phyloP scores from a whole-genome alignment of 2,797 vertebrate species.

The Otolemur crassicaudatus region DNA sequence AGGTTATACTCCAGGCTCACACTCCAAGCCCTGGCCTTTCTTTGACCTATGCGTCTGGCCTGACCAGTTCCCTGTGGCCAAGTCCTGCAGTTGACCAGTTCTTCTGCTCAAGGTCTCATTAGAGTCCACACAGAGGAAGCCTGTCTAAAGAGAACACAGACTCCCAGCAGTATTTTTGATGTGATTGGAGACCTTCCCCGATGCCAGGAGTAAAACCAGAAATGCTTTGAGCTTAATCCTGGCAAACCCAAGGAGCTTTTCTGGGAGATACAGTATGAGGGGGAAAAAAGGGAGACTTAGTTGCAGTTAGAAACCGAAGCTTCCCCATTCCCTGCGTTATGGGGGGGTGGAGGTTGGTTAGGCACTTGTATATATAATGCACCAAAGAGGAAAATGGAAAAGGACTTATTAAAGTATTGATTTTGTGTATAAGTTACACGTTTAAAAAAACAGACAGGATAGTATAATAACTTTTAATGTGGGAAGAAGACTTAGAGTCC shows the following conservation, averaged over 20 bases:
- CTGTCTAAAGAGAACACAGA: not conserved
- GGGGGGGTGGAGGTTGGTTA: not conserved
- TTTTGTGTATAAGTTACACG: not conserved
- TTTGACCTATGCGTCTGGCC: constrained; percentile 66
- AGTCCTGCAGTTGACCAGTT: not conserved
- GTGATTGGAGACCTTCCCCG: not conserved
- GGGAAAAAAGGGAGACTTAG: not conserved
- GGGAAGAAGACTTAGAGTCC: not conserved
- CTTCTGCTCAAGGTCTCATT: not conserved
- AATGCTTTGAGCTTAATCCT: no score
- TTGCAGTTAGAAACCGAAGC: not conserved
- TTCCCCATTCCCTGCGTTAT: not conserved
- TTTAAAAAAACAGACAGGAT: not conserved
- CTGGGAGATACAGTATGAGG: not conserved
- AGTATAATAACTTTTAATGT: not conserved
- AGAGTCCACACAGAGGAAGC: not conserved
- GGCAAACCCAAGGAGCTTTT: not conserved
- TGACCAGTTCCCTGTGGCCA: not conserved
- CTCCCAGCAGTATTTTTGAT: not conserved
- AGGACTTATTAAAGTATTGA: not conserved
- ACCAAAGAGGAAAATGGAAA: not conserved
- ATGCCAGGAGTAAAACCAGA: not conserved
- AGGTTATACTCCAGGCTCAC: not conserved
- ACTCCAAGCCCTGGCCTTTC: not conserved
- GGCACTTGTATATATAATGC: not conserved